Evolutionary conservation across 2,797 vertebrate genomes (phyloP).

Genomic region (Lithobates pipiens): DNA sequence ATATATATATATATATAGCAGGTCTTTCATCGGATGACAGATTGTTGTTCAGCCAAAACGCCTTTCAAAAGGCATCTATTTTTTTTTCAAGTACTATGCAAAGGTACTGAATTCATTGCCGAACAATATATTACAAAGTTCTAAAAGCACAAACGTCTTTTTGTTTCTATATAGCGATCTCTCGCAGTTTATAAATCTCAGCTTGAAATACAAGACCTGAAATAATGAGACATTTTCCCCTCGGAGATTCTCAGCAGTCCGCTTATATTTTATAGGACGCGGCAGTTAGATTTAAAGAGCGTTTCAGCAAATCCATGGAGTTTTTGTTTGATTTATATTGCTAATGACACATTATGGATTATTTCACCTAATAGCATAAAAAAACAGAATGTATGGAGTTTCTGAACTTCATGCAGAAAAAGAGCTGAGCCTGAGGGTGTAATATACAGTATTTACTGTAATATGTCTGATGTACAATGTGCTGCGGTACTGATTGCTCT

Average conservation of each 20-base stretch:
- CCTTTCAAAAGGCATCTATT: slow-evolving; percentile 22
- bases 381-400: slow-evolving; percentile 46
- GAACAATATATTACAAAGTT: slow-evolving; percentile 51
- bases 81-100: not conserved
- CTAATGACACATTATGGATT: slow-evolving; percentile 60
- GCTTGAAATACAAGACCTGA: slow-evolving; percentile 50
- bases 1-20: not conserved
- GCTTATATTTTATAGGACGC: slow-evolving; percentile 53
- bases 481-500: slow-evolving; percentile 42
- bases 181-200: slow-evolving; percentile 59
- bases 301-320: slow-evolving; percentile 30
- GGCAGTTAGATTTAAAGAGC: slow-evolving; percentile 46
- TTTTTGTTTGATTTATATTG: slow-evolving; percentile 58
- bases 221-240: slow-evolving; percentile 60
- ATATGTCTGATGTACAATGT: slow-evolving; percentile 48
- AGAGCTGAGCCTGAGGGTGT: slow-evolving; percentile 30
- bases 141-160: slow-evolving; percentile 52
- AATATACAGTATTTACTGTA: slow-evolving; percentile 25
- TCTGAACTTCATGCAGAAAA: slow-evolving; percentile 22
- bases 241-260: slow-evolving; percentile 50
- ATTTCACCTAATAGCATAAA: slow-evolving; percentile 60
- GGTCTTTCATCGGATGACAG: slow-evolving; percentile 12
- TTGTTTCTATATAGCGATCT: slow-evolving; percentile 57
- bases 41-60: slow-evolving; percentile 24
- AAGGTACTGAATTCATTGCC: not conserved